Evolutionary conservation across 2,797 vertebrate genomes (phyloP).

Genomic region (Coilia nasus): DNA sequence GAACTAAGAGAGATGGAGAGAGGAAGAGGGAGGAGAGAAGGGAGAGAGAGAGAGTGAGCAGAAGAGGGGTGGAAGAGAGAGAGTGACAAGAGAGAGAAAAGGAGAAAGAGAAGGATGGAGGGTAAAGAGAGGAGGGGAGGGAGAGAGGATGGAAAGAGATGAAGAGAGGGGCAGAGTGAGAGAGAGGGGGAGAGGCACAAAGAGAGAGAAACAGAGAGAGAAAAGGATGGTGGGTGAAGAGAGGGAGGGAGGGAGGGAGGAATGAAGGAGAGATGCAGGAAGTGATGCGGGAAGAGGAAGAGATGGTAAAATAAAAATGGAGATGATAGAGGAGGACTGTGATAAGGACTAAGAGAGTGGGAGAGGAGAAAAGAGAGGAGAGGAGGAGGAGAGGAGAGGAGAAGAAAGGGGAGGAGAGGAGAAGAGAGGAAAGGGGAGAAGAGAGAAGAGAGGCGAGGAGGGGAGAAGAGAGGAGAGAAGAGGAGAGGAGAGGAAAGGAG

Average conservation of each 20-base stretch:
- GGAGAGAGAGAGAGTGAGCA: background rate
- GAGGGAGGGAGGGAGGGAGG: slow-evolving; percentile 9
- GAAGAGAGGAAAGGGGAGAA: too few species aligned
- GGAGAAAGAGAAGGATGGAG: background rate
- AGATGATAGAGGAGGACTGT: slow-evolving; percentile 45
- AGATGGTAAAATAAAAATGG: slow-evolving; percentile 36
- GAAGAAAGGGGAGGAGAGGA: too few species aligned
- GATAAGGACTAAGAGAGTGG: slow-evolving; percentile 37
- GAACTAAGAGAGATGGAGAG: slow-evolving; percentile 34
- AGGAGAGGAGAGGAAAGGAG: too few species aligned
- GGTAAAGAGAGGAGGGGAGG: background rate
- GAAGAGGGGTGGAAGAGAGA: background rate
- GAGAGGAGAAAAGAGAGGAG: slow-evolving; percentile 62
- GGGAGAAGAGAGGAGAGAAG: too few species aligned
- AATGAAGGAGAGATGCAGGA: slow-evolving; percentile 25
- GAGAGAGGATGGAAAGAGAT: background rate
- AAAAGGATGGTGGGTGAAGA: slow-evolving; percentile 17
- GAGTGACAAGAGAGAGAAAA: background rate
- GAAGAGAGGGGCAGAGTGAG: background rate
- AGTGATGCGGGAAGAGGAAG: slow-evolving; percentile 27
- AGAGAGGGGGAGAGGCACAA: background rate
- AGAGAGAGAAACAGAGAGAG: too few species aligned
- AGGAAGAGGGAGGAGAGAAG: slow-evolving; percentile 19
- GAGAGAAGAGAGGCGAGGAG: too few species aligned
- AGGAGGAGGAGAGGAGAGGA: slow-evolving; percentile 24